Evolutionary conservation across 2,113 vertebrate species (phyloP), one percentile per base, ranked within the genome.

Genomic region (Rhinoderma darwinii): DNA sequence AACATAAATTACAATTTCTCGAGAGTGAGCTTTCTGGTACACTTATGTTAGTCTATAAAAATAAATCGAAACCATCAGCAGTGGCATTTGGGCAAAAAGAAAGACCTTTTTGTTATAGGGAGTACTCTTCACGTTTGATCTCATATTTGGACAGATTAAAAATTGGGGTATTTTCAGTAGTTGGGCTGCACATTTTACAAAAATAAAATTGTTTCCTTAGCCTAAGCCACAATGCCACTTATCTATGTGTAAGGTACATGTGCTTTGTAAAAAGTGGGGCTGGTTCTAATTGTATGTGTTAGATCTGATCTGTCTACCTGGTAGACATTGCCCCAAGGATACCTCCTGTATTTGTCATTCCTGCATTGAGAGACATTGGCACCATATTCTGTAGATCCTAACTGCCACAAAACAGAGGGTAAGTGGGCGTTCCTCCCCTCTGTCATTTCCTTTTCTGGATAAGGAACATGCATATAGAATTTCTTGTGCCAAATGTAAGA

Each of bases 401-500:
- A 41, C 41, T 74, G 41, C 27, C 44, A 32, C 74, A 77, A 32
- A 76, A 30, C 25, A 47, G 25, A 47, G 73, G 35, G 41, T 12
- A 75, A 0, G 41, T 41, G 74, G 12, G 15, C 15, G 43, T 18
- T 47, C 41, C 41, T 8, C 25, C 14, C 11, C 73, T 27, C 14
- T 27, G 72, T 74, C 72, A 43, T 75, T 15, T 74, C 25, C 25
- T 44, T 41, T 61, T n/a, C 51, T 15, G 78, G 78, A 61, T 12
- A 17, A 63, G 37, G 37, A 41, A n/a, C 51, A 61, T 39, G 22
- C 78, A 3, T 84, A 66, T 83, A 72, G 30, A 70, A 54, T 72
- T 37, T 70, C 30, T 78, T n/a, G 84, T 85, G 84, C 84, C 84
- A 85, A 77, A 85, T 77, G 39, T 78, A 77, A 63, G 37, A 44